These are phyloP conservation scores for Trachymyrmex septentrionalis DNA, from an alignment of 1,140 invertebrate species.

Conservation along the genomic window DNA sequence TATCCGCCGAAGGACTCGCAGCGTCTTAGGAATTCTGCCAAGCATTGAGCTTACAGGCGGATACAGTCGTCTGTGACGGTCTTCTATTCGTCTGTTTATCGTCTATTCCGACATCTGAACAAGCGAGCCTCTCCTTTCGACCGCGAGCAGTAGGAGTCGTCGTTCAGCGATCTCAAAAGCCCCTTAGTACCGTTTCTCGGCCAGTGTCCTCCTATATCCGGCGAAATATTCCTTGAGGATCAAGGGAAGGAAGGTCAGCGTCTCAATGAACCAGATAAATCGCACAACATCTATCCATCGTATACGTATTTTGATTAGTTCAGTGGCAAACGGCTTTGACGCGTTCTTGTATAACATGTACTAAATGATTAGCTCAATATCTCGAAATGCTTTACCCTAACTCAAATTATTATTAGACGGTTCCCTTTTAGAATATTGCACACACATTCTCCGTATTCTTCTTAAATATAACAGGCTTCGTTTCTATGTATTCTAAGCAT, in stretches of 20 bases:
- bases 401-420: neutral
- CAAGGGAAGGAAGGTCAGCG: constrained; percentile 60
- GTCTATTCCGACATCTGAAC: constrained; percentile 76
- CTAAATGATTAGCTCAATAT: constrained; percentile 31
- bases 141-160: constrained; percentile 59
- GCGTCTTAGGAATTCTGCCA: constrained; percentile 72
- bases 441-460: neutral
- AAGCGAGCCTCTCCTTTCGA: constrained; percentile 56
- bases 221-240: constrained; percentile 67
- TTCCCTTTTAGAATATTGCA: neutral
- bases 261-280: constrained; percentile 72
- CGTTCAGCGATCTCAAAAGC: constrained; percentile 73
- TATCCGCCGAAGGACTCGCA: constrained; percentile 67
- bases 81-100: constrained; percentile 76
- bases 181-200: constrained; percentile 58
- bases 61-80: constrained; percentile 70
- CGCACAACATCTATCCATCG: constrained; percentile 53
- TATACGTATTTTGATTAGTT: constrained; percentile 64
- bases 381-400: neutral
- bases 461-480: neutral
- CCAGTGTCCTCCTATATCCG: constrained; percentile 51
- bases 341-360: neutral
- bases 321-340: constrained; percentile 45
- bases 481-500: neutral
- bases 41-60: constrained; percentile 75